Base-by-base conservation (phyloP, 1,140 invertebrate genomes). In the Leptopilina clavipes region DNA sequence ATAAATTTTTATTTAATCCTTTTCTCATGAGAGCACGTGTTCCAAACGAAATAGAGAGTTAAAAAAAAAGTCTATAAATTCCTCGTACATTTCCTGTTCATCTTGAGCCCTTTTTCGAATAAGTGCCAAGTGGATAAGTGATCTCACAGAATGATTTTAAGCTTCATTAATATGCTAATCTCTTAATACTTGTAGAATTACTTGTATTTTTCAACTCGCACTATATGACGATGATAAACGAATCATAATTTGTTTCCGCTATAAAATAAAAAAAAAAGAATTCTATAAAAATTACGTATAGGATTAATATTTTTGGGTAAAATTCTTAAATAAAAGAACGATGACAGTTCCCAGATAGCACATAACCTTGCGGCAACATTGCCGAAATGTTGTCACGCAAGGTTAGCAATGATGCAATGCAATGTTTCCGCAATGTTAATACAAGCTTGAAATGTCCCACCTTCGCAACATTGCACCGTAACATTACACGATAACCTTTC, bases 141-240 rank as follows among this genome's bases (percentile, higher is more conserved):
- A 12, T 3, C 31, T 1, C 22, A 14, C 22, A 65, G 22, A 65
- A 65, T 65, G 22, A 22, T 31, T 65, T 65, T 31, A 65, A 65
- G 59, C 59, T 65, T 31, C 59, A 31, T 65, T 65, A 37, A 65
- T 31, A 65, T 65, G 59, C 11, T 65, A 65, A 65, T 65, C 25
- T 12, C 12, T 14, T 65, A 65, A 65, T 65, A 31, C 59, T 54
- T n/a, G 14, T n/a, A n/a, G n/a, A n/a, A n/a, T n/a, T n/a, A n/a
- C n/a, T n/a, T 48, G 3, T n/a, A 14, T 48, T 48, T 8, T 8
- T n/a, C 6, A 52, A 65, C 59, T 31, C 25, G 1, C 19, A 25
- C 56, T 59, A 5, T 3, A 1, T 5, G 22, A 65, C 12, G 22
- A 65, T 25, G 14, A 65, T n/a, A 37, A 31, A 7, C 31, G 5